Evolutionary conservation across 1,140 invertebrate species (phyloP).

Genomic region (Macrocentrus cingulum): DNA sequence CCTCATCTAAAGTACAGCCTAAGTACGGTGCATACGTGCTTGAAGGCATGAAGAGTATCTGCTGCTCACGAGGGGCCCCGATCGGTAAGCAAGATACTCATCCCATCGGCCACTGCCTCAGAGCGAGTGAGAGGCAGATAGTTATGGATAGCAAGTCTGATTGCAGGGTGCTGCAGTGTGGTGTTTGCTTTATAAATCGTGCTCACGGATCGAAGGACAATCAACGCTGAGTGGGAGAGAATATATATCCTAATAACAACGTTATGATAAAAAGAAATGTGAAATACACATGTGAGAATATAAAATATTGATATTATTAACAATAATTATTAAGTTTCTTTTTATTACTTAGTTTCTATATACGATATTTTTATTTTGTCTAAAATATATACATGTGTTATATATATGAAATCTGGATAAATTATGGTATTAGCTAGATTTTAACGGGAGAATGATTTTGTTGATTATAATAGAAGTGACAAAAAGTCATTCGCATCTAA

Average conservation of each 20-base stretch:
- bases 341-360: too few relatives aligned
- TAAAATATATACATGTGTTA: too few relatives aligned
- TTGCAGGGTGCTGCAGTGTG: constrained; percentile 52
- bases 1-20: constrained; percentile 17
- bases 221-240: constrained; percentile 8
- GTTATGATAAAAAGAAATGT: constrained; percentile 3
- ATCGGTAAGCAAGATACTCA: constrained; percentile 19
- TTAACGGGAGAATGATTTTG: too few relatives aligned
- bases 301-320: not conserved
- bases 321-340: too few relatives aligned
- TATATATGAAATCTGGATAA: too few relatives aligned
- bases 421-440: too few relatives aligned
- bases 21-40: constrained; percentile 22
- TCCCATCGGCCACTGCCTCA: not conserved
- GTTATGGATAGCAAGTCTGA: constrained; percentile 39
- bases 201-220: constrained; percentile 25
- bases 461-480: too few relatives aligned
- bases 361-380: too few relatives aligned
- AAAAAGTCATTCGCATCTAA: too few relatives aligned
- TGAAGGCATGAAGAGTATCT: constrained; percentile 17
- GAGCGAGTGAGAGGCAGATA: not conserved
- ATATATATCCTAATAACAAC: constrained; percentile 8
- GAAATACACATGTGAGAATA: constrained; percentile 2
- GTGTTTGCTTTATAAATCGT: constrained; percentile 60
- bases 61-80: constrained; percentile 5